Base-by-base conservation (phyloP, 2,888 invertebrate genomes). In the Rhagium mordax region DNA sequence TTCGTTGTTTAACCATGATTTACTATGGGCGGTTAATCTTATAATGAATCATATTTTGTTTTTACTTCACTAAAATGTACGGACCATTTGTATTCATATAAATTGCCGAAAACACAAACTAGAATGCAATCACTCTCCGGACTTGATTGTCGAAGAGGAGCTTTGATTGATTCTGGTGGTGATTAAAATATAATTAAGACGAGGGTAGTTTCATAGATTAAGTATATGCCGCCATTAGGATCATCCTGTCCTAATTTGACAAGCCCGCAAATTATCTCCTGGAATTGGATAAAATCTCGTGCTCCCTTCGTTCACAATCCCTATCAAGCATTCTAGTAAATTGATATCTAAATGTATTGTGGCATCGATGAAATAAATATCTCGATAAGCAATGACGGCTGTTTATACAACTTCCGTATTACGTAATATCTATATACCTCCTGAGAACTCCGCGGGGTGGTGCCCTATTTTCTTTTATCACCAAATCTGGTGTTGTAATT, bases 281-380 rank as follows among this genome's bases (percentile, higher is more conserved):
- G 4, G 3, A 3, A n/a, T 41, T 41, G 13, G 5, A 41, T 41
- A 41, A 41, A 41, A 41, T n/a, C 33, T 33, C 33, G 33, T n/a
- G 3, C 3, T n/a, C 41, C n/a, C 3, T 13, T 13, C n/a, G n/a
- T 41, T 41, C 41, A 41, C n/a, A n/a, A n/a, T 41, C n/a, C n/a
- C n/a, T 41, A 41, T 41, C n/a, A 41, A 55, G 55, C 55, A 15
- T 24, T 55, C 55, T 55, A 55, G 24, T 55, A 27, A 24, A 55
- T 55, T 21, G 55, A 55, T 55, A n/a, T 55, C 55, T 24, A 21
- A 55, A 18, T 51, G 21, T 51, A 55, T 24, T 55, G 27, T 20
- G n/a, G 55, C 15, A 20, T 15, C 55, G 55, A 24, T n/a, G 55
- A 55, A 55, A 55, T 55, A 55, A 55, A 55, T 55, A 55, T n/a